Percentiles rank a stretch among this genome's conserved stretches.
These are phyloP conservation scores for Anarrhichthys ocellatus DNA, from an alignment of 2,113 vertebrate species.

Conservation along the genomic window DNA sequence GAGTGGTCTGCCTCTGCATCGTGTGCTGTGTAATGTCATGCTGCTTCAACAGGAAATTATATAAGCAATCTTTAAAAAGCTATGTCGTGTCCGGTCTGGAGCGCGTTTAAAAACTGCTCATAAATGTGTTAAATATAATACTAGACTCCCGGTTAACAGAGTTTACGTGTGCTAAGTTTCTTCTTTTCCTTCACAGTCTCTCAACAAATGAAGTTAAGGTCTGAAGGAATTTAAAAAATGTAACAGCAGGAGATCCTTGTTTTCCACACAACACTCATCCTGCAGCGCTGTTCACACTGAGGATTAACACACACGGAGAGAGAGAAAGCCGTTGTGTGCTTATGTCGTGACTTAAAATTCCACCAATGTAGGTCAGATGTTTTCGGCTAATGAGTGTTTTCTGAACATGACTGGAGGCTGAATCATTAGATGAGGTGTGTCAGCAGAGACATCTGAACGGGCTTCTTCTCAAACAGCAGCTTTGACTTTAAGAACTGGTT, in stretches of 20 bases:
- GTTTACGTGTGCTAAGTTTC: not conserved
- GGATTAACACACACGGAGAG: conserved; percentile 7
- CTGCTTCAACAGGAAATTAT: conserved; percentile 19
- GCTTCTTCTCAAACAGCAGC: conserved; percentile 11
- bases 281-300: conserved; percentile 22
- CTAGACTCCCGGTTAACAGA: not conserved
- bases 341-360: conserved; percentile 38
- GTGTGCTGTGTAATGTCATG: not conserved
- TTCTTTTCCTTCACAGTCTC: not conserved
- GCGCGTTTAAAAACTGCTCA: not conserved
- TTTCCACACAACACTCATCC: conserved; percentile 21
- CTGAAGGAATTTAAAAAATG: conserved; percentile 38
- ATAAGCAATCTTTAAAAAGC: not conserved
- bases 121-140: not conserved
- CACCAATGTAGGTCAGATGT: conserved; percentile 61
- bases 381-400: conserved; percentile 67
- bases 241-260: conserved; percentile 25
- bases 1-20: not conserved
- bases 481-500: conserved; percentile 19
- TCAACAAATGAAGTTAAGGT: conserved; percentile 12
- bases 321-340: conserved; percentile 46
- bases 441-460: conserved; percentile 32
- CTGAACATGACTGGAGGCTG: conserved; percentile 56
- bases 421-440: conserved; percentile 70
- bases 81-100: not conserved